Evolutionary conservation across 2,888 invertebrate genomes (phyloP), one percentile per base, ranked within the genome.

Genomic region (Pycnomerus fuliginosus): DNA sequence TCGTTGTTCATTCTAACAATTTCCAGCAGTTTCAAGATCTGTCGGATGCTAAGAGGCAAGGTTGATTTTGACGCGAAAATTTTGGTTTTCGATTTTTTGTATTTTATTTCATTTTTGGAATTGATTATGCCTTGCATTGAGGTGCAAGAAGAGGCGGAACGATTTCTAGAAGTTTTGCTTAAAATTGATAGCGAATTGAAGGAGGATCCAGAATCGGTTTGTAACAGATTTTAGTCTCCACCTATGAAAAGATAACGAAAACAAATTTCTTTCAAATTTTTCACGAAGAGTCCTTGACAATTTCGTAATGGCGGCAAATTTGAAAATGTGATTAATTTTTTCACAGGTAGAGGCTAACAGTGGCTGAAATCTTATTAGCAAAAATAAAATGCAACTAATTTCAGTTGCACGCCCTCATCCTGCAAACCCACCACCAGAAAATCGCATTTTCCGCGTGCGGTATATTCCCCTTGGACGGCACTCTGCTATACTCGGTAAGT

Each of bases 371-470:
- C n/a, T n/a, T n/a, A n/a, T n/a, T n/a, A n/a, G n/a, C n/a, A n/a
- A n/a, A n/a, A n/a, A n/a, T n/a, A n/a, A n/a, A n/a, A n/a, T n/a
- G n/a, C n/a, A n/a, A n/a, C n/a, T n/a, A 15, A 16, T 52, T 48
- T 31, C 16, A 54, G 50, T 7, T 50, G n/a, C 42, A 52, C 17
- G 25, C 34, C 10, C 27, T 57, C 12, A 33, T 48, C 13, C 37
- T 58, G 17, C 55, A 58, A 40, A 39, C 38, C 5, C 40, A 37
- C 16, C 50, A 56, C 25, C 47, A 54, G 12, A 50, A 40, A 43
- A 30, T 58, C 15, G 38, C 44, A 15, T 58, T 58, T 48, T 38
- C 52, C 3, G 46, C 49, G 10, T 45, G 49, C 14, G 56, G 44
- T 4, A 34, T 58, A 1, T 52, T 58, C 37, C 13, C 49, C 4